Conservation (phyloP, 2,888 invertebrate genomes). For the Caenorhabditis afra region DNA sequence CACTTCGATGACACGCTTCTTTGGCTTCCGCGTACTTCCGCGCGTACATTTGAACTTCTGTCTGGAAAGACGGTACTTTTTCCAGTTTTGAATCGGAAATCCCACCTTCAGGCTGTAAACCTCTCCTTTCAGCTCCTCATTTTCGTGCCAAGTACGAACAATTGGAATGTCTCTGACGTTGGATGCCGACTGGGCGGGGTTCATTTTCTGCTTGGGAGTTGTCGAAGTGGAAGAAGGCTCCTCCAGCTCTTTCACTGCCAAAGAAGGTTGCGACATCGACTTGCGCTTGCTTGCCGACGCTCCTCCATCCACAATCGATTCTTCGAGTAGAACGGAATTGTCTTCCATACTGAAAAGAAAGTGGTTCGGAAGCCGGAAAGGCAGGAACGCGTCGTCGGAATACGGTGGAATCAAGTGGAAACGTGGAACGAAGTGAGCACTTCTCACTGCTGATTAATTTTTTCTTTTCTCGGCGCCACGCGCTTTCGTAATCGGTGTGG, state of each 20-base stretch:
- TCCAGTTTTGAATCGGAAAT: not conserved
- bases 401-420: no score
- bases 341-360: slow-evolving; percentile 27
- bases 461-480: no score
- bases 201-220: slow-evolving; percentile 1
- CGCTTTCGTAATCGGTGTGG: no score
- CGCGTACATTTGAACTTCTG: slow-evolving; percentile 46
- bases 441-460: no score
- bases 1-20: slow-evolving; percentile 26
- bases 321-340: slow-evolving; percentile 42
- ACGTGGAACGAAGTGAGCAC: no score
- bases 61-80: slow-evolving; percentile 13
- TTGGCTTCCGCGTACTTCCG: slow-evolving; percentile 40
- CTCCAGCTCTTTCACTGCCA: slow-evolving; percentile 11
- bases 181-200: slow-evolving; percentile 11
- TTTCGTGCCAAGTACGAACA: slow-evolving; percentile 54
- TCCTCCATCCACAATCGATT: slow-evolving; percentile 35
- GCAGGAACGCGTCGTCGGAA: no score
- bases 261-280: slow-evolving; percentile 40
- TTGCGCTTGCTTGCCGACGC: slow-evolving; percentile 1
- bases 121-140: slow-evolving; percentile 43
- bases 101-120: slow-evolving; percentile 42
- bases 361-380: no score
- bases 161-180: slow-evolving; percentile 47
- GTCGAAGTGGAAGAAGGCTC: not conserved